These are phyloP conservation scores for Nycteola revayana DNA, from an alignment of 2,888 invertebrate species.

Conservation along the genomic window DNA sequence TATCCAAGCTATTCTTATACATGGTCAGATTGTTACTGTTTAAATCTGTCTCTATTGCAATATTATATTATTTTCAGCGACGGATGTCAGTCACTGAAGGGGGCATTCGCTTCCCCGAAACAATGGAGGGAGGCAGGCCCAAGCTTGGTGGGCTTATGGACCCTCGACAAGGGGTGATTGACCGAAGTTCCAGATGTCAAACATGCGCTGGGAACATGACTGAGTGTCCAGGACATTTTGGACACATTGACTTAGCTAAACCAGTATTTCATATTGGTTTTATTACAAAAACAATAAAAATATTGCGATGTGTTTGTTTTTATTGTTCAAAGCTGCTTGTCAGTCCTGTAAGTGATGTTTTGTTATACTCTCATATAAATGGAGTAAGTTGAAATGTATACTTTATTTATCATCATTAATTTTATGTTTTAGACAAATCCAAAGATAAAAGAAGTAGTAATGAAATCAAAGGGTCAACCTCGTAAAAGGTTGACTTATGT, in stretches of 20 bases:
- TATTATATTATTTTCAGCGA: conserved; percentile 82
- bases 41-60: too few relatives aligned
- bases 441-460: conserved; percentile 96
- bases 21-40: too few relatives aligned
- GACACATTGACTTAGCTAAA: conserved; percentile 98
- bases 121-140: conserved; percentile 98
- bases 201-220: conserved; percentile 99
- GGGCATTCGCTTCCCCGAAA: conserved; percentile 97
- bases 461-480: conserved; percentile 98
- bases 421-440: conserved; percentile 87
- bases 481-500: conserved; percentile 96
- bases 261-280: conserved; percentile 99
- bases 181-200: conserved; percentile 95
- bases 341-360: conserved; percentile 89
- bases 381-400: too few relatives aligned
- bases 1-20: too few relatives aligned
- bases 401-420: conserved; percentile 1
- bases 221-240: conserved; percentile 99
- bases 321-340: conserved; percentile 98
- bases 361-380: too few relatives aligned
- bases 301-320: conserved; percentile 99
- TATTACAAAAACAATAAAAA: conserved; percentile 97
- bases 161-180: conserved; percentile 98
- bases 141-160: conserved; percentile 99
- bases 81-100: conserved; percentile 99